These are phyloP conservation scores for Enteromius trimaculatus DNA, from an alignment of 2,797 vertebrate genomes.

Conservation along the genomic window DNA sequence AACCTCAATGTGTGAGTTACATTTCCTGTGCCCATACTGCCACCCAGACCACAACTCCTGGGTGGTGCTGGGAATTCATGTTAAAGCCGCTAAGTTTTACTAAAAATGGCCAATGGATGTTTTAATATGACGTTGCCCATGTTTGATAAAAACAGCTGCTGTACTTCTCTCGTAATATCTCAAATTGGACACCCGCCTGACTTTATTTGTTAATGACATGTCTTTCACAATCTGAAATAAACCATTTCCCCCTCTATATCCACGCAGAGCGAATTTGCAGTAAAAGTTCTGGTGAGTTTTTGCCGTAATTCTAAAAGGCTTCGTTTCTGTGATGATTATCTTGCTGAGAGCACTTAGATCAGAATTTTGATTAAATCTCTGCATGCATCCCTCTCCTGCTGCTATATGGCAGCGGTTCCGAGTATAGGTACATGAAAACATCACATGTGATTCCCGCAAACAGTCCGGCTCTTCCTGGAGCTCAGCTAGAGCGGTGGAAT, in stretches of 20 bases:
- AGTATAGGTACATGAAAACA: conserved; percentile 20
- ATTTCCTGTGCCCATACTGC: conserved; percentile 57
- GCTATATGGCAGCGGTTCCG: not conserved
- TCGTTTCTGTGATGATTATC: conserved; percentile 3
- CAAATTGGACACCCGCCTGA: conserved; percentile 52
- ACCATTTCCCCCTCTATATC: conserved; percentile 22
- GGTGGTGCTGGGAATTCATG: conserved; percentile 63
- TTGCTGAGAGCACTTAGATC: conserved; percentile 22
- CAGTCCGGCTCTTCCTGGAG: conserved; percentile 18
- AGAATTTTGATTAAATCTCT: conserved; percentile 8
- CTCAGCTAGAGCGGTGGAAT: conserved; percentile 20
- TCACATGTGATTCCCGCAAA: conserved; percentile 33
- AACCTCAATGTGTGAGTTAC: conserved; percentile 59
- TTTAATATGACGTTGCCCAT: conserved; percentile 54
- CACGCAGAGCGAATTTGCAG: conserved; percentile 26
- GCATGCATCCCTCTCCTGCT: conserved; percentile 27
- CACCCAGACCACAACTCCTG: conserved; percentile 64
- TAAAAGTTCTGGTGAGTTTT: conserved; percentile 22
- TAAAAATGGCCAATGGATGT: conserved; percentile 60
- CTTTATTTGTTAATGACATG: conserved; percentile 40
- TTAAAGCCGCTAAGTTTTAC: conserved; percentile 55
- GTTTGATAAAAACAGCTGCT: conserved; percentile 65
- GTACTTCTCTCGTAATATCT: conserved; percentile 47
- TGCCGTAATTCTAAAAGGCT: conserved; percentile 22
- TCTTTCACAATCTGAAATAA: conserved; percentile 41